A percentile compares a stretch with the other conserved stretches of the same genome.
Conservation (phyloP, 1,140 invertebrate genomes). For the Cotesia typhae region DNA sequence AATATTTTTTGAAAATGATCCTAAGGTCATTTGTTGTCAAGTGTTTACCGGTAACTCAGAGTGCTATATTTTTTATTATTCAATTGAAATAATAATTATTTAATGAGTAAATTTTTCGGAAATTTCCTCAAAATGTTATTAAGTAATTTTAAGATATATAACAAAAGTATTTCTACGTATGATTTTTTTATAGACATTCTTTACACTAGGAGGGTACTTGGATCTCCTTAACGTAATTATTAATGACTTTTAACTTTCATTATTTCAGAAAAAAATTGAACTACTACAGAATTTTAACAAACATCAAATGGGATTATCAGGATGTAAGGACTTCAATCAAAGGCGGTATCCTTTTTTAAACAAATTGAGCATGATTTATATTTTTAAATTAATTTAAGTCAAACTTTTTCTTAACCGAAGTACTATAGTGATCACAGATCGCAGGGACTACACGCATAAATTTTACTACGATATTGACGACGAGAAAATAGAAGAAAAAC, state of each 20-base stretch:
- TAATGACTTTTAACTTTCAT: not conserved
- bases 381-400: no score
- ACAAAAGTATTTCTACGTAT: no score
- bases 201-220: no score
- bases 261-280: constrained; percentile 28
- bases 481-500: not conserved
- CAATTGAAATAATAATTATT: not conserved
- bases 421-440: constrained; percentile 24
- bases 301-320: constrained; percentile 32
- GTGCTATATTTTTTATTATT: not conserved
- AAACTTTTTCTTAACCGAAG: constrained; percentile 12
- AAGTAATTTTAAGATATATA: no score
- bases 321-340: not conserved
- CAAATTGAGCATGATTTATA: not conserved
- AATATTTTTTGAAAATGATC: no score
- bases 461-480: constrained; percentile 15
- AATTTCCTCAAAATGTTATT: no score
- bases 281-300: constrained; percentile 26
- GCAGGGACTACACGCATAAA: constrained; percentile 16
- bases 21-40: no score
- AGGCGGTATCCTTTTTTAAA: constrained; percentile 34
- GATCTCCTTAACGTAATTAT: not conserved
- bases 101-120: no score
- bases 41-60: no score
- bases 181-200: no score